Base-by-base conservation (phyloP, 2,797 vertebrate genomes). In the Catharus ustulatus region DNA sequence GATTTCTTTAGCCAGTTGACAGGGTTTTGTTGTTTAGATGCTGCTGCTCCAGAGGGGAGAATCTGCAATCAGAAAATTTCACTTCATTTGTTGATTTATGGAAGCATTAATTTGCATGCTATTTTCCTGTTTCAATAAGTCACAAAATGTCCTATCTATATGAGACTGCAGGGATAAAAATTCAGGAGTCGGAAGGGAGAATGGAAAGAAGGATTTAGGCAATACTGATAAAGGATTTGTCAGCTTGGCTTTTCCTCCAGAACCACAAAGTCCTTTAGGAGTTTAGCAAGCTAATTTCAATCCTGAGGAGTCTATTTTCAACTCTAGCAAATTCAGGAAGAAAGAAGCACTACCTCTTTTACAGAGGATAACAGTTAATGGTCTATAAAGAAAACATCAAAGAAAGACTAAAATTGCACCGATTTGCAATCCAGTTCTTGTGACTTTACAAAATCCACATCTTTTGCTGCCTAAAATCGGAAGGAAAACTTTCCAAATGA, bases 1-100 rank as follows among this genome's bases (percentile, higher is more conserved):
- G 13, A 61, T 32, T 95, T 92, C 29, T 67, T 96, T 93, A 92
- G 19, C 32, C 49, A 90, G 22, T n/a, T 89, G 89, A 94, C 85
- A 74, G 42, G 71, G 34, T 90, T 92, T 2, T 62, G 21, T 48
- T 78, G 3, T 13, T 18, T 59, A 90, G 29, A 74, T 77, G 34
- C 19, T 90, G 20, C 34, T 93, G 45, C 58, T 66, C 40, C 45
- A 32, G 12, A 89, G 45, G 13, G 13, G 43, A 88, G 23, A 63
- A 80, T 40, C 34, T 32, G 48, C 67, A 78, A 34, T 24, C 76
- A 68, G 38, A 87, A 93, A 92, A 61, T 84, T 78, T 63, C 19
- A 34, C 34, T 75, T 84, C 6, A 45, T 76, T 75, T 83, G 66
- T 29, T 40, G 36, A 9, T 46, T 83, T 76, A 87, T 48, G 67